These are phyloP conservation scores for Alviniconcha strummeri DNA, from an alignment of 2,888 invertebrate genomes.

Conservation along the genomic window DNA sequence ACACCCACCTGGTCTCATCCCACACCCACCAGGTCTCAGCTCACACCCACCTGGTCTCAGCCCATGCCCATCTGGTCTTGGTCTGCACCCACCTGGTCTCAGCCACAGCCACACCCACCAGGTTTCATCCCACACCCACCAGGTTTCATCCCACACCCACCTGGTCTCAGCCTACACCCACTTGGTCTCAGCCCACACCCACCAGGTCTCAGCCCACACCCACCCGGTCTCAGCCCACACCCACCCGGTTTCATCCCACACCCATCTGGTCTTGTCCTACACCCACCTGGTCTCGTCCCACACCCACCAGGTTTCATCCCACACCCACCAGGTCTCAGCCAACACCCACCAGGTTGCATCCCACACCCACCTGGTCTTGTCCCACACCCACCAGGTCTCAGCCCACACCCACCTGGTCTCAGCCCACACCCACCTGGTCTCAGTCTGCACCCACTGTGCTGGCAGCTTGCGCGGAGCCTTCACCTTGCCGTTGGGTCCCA, in stretches of 20 bases:
- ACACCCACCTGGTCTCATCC: slow-evolving; percentile 57
- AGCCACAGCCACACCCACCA: too few species aligned
- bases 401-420: too few species aligned
- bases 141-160: too few species aligned
- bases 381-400: slow-evolving; percentile 49
- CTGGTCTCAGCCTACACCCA: too few species aligned
- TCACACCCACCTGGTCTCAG: too few species aligned
- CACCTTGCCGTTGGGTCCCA: slow-evolving; percentile 52
- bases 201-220: slow-evolving; percentile 36
- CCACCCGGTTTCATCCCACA: too few species aligned
- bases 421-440: slow-evolving; percentile 53
- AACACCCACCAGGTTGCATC: slow-evolving; percentile 55
- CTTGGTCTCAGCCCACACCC: slow-evolving; percentile 13
- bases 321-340: too few species aligned
- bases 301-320: slow-evolving; percentile 46
- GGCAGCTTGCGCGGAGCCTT: slow-evolving; percentile 53
- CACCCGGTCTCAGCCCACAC: too few species aligned
- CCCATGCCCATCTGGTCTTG: slow-evolving; percentile 54
- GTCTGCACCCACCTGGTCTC: slow-evolving; percentile 49
- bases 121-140: too few species aligned
- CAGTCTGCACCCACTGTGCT: slow-evolving; percentile 59
- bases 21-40: slow-evolving; percentile 48
- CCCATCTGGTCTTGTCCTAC: too few species aligned
- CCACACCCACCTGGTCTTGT: slow-evolving; percentile 41
- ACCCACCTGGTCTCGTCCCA: slow-evolving; percentile 45